phyloP scores from a whole-genome alignment of 2,113 vertebrate species.

The Ancistrus triradiatus region DNA sequence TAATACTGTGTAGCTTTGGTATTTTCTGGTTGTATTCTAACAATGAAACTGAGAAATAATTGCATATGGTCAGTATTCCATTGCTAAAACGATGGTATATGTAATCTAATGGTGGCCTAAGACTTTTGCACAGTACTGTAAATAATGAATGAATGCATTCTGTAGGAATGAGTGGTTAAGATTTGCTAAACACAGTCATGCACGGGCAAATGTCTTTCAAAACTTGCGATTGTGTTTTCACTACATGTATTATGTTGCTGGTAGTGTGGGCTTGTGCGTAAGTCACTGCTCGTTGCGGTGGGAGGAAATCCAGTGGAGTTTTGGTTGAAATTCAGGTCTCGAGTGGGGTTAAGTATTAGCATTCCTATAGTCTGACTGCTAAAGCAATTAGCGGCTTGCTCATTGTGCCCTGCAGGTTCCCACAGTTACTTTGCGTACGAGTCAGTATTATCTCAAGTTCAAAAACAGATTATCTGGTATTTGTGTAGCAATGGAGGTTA shows the following conservation, averaged over 20 bases:
- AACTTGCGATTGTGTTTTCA: no score
- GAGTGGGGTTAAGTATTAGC: conserved; percentile 31
- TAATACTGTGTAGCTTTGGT: no score
- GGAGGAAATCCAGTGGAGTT: neutral
- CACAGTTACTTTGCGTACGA: conserved; percentile 62
- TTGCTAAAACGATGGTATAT: no score
- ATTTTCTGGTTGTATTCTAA: no score
- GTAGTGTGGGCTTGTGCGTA: neutral
- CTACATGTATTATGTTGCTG: no score
- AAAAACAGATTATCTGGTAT: conserved; percentile 65
- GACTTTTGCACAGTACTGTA: no score
- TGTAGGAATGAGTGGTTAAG: no score
- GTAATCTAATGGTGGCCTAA: no score
- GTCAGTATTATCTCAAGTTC: conserved; percentile 61
- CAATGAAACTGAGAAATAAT: no score
- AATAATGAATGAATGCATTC: no score
- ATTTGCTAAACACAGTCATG: neutral
- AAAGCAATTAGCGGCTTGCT: conserved; percentile 48
- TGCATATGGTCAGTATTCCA: no score
- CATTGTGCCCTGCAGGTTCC: conserved; percentile 52
- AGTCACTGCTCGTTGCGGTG: neutral
- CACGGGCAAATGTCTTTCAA: no score
- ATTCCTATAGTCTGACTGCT: conserved; percentile 47
- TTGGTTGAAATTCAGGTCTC: neutral
- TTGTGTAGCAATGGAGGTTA: conserved; percentile 53